A percentile compares a stretch with the other conserved stretches of the same genome.
Evolutionary conservation across 2,888 invertebrate genomes (phyloP).

Genomic region (Cheilosia impressa): DNA sequence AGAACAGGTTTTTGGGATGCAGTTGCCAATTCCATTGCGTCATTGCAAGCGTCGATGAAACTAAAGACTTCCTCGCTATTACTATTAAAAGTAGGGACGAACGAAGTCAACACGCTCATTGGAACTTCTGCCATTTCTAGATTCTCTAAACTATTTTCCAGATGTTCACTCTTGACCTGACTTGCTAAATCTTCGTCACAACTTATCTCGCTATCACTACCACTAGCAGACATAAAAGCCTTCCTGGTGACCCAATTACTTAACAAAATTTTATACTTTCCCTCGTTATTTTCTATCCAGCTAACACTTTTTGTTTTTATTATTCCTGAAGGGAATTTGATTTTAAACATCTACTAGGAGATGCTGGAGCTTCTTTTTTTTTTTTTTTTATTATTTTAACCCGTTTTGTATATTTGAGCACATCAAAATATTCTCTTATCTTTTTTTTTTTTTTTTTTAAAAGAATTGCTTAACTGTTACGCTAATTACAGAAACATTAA

Average conservation of each 20-base stretch:
- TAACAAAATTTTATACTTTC: constrained; percentile 19
- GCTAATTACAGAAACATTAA: not conserved
- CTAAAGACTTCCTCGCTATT: constrained; percentile 21
- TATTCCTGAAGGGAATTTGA: constrained; percentile 25
- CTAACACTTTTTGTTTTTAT: not conserved
- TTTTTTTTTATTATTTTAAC: too few relatives aligned
- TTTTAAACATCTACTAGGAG: constrained; percentile 18
- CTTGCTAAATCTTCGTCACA: not conserved
- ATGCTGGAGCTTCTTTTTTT: constrained; percentile 6
- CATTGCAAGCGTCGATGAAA: constrained; percentile 18
- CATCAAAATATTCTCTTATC: not conserved
- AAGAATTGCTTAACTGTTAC: not conserved
- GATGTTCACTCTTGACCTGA: too few relatives aligned
- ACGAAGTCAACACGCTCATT: constrained; percentile 17
- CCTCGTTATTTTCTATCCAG: constrained; percentile 25
- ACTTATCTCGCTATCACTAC: constrained; percentile 9
- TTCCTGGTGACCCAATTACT: constrained; percentile 1
- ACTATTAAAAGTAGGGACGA: constrained; percentile 28
- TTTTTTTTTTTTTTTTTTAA: not conserved
- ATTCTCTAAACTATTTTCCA: too few relatives aligned
- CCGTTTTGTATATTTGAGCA: not conserved
- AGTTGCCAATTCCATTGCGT: constrained; percentile 21
- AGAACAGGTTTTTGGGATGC: not conserved
- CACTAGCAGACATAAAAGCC: constrained; percentile 15
- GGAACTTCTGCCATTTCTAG: constrained; percentile 9